Evolutionary conservation across 1,140 invertebrate genomes (phyloP), one percentile per base, ranked within the genome.

Genomic region (Drosophila sucinea): DNA sequence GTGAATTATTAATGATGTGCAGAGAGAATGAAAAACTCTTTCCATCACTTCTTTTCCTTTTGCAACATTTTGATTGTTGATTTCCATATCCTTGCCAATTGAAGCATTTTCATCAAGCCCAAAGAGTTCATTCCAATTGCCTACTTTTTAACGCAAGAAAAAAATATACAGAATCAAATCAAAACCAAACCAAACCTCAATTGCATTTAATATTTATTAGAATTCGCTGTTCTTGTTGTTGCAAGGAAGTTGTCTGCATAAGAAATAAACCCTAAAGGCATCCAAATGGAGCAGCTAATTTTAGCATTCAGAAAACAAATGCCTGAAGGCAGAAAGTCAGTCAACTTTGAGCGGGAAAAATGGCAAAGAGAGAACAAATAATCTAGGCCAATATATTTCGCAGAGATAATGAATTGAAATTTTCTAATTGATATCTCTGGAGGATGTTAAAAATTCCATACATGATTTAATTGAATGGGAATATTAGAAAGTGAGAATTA

Each of bases 121-220:
- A 25, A 35, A 35, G 32, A 35, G 7, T 35, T 35, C 7, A 23
- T 32, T 33, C 17, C 30, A 33, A 57, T 33, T 17, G 55, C 30
- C 5, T 33, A 57, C 55, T 33, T 57, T 57, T 57, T 4, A 58
- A 32, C 32, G 51, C 51, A 25, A 40, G 44, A 29, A 32, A n/a
- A 5, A 17, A 29, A 56, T 3, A 29, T 6, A 54, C 8, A 10
- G 1, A 29, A 32, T 0, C 17, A 10, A 11, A 23, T 1, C 32
- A 57, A 32, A 57, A 17, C 32, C 35, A 58, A 58, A 35, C 6
- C 32, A 77, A 82, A 62, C 84, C 84, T 62, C 84, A 83, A 80
- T 87, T 87, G 80, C 80, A 87, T 87, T 87, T 87, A 87, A 89
- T 83, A 87, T 87, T 87, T 74, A 87, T 87, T 74, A 85, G 65